Evolutionary conservation across 2,113 vertebrate species (phyloP).

Genomic region (Centropus unirufus): DNA sequence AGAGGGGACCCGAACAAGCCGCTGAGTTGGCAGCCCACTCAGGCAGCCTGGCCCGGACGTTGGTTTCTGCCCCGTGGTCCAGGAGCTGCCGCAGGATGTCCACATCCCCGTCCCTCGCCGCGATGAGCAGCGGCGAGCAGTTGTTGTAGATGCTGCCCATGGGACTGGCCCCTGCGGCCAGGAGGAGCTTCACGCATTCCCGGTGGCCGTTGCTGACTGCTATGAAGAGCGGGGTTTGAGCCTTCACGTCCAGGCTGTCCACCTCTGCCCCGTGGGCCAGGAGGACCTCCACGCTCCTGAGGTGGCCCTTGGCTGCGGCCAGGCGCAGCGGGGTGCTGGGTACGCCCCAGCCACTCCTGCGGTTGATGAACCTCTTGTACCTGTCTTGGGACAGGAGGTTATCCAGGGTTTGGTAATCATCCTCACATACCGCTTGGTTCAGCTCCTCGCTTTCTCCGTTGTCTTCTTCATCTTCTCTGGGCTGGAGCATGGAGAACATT

Average conservation of each 20-base stretch:
- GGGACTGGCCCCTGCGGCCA: constrained; percentile 88
- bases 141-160: constrained; percentile 90
- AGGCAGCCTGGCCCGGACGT: constrained; percentile 83
- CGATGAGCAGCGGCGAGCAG: constrained; percentile 87
- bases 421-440: constrained; percentile 79
- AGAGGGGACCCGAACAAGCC: constrained; percentile 88
- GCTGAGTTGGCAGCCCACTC: constrained; percentile 84
- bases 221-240: constrained; percentile 93
- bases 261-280: constrained; percentile 88
- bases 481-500: constrained; percentile 92
- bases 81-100: constrained; percentile 85
- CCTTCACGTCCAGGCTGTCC: constrained; percentile 91
- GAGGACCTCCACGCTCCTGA: constrained; percentile 84
- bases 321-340: constrained; percentile 88
- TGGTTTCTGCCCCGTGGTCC: constrained; percentile 82
- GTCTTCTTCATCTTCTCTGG: constrained; percentile 76
- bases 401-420: constrained; percentile 77
- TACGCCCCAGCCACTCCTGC: constrained; percentile 89
- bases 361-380: constrained; percentile 85
- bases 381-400: constrained; percentile 83
- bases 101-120: constrained; percentile 84
- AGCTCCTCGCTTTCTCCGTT: constrained; percentile 78
- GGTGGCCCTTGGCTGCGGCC: constrained; percentile 83
- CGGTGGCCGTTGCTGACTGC: constrained; percentile 89
- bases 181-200: constrained; percentile 84